Evolutionary conservation across 2,113 vertebrate genomes (phyloP).

Genomic region (Mustela nigripes): DNA sequence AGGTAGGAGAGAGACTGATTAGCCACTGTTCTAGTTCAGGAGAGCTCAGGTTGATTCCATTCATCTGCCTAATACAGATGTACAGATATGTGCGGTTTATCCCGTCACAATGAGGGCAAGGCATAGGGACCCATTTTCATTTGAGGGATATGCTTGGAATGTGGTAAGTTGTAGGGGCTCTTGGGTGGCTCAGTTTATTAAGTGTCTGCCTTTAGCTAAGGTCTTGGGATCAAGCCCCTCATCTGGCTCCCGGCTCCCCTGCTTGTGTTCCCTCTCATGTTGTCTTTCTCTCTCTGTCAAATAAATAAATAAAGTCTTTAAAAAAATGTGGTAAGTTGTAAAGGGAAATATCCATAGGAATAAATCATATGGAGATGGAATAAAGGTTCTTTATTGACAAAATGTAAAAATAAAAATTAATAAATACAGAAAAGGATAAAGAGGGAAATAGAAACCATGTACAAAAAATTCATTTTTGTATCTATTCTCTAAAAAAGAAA

Average conservation of each 20-base stretch:
- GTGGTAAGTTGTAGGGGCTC: background rate
- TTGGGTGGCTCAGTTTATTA: no score
- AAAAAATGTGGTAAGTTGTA: background rate
- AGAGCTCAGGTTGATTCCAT: background rate
- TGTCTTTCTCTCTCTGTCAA: no score
- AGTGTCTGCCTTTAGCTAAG: no score
- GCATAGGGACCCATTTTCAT: background rate
- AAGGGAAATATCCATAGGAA: background rate
- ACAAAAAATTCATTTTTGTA: background rate
- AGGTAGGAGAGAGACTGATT: background rate
- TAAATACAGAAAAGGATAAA: background rate
- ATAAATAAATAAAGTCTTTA: no score
- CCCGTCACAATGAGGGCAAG: accelerated
- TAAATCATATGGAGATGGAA: background rate
- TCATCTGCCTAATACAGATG: background rate
- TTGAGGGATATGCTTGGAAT: background rate
- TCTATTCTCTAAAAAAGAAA: background rate
- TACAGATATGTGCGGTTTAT: accelerated
- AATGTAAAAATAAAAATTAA: constrained; percentile 10
- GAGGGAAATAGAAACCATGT: background rate
- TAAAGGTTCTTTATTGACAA: background rate
- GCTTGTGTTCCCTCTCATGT: no score
- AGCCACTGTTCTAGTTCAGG: background rate
- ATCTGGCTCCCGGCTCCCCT: no score
- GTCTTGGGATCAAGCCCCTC: no score